Evolutionary conservation across 2,797 vertebrate genomes (phyloP).

Genomic region (Hoplostethus atlanticus): DNA sequence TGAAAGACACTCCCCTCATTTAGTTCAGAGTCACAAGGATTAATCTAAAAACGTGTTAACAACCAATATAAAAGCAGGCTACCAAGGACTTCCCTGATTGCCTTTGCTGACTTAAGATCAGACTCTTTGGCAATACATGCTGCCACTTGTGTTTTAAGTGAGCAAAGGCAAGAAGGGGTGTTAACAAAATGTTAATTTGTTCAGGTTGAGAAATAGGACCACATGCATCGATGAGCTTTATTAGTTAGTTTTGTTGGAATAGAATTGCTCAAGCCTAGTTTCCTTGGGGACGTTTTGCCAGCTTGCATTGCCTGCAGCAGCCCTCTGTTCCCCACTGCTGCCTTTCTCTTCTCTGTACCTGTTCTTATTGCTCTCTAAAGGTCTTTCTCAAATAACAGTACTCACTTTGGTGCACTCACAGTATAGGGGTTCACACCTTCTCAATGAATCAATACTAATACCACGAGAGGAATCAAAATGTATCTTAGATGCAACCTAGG

Average conservation of each 20-base stretch:
- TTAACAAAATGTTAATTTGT: neutral
- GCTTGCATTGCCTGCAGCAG: conserved; percentile 52
- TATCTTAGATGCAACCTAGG: neutral
- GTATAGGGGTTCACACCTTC: neutral
- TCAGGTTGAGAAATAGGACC: neutral
- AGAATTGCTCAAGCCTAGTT: conserved; percentile 28
- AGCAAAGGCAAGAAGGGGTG: conserved; percentile 70
- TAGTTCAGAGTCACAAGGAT: neutral
- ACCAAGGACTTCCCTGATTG: conserved; percentile 33
- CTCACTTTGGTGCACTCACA: conserved; percentile 39
- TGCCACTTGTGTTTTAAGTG: conserved; percentile 68
- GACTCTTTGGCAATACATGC: conserved; percentile 32
- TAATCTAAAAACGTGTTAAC: conserved; percentile 7
- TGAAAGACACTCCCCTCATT: conserved; percentile 12
- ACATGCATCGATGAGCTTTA: conserved; percentile 5
- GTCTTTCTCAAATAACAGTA: conserved; percentile 53
- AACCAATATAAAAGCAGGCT: neutral
- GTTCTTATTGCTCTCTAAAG: conserved; percentile 36
- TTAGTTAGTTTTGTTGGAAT: neutral
- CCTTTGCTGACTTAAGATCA: conserved; percentile 73
- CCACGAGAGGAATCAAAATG: neutral
- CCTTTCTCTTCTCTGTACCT: conserved; percentile 33
- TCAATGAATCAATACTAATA: neutral
- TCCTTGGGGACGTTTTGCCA: conserved; percentile 30
- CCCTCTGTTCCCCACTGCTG: conserved; percentile 25